These are phyloP conservation scores for Sebastes cheni DNA, from an alignment of 2,797 vertebrate species.

Conservation along the genomic window DNA sequence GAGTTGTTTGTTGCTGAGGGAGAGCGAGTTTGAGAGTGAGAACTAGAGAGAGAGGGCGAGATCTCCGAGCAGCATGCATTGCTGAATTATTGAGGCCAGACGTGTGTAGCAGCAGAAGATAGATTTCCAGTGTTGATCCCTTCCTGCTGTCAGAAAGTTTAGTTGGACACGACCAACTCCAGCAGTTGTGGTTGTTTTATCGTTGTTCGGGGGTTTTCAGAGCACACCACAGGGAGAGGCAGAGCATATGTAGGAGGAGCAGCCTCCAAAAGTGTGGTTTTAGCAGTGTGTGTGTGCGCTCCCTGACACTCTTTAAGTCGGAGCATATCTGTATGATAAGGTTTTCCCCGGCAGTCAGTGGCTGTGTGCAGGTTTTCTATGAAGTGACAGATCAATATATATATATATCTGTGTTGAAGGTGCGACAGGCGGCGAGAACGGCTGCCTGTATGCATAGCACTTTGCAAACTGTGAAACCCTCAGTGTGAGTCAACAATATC, in stretches of 20 bases:
- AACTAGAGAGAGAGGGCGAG: constrained; percentile 29
- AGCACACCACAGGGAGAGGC: neutral
- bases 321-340: constrained; percentile 11
- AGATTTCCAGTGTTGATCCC: constrained; percentile 66
- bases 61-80: constrained; percentile 47
- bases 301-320: constrained; percentile 14
- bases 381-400: constrained; percentile 46
- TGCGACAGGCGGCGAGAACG: neutral
- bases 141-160: constrained; percentile 72
- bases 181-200: constrained; percentile 46
- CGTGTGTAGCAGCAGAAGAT: constrained; percentile 62
- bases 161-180: constrained; percentile 61
- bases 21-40: constrained; percentile 30
- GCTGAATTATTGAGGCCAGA: constrained; percentile 74
- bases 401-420: constrained; percentile 7
- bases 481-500: constrained; percentile 21
- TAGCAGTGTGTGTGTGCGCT: neutral
- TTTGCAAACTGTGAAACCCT: constrained; percentile 8
- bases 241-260: constrained; percentile 29
- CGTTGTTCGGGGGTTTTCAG: constrained; percentile 47
- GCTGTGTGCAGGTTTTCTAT: constrained; percentile 15
- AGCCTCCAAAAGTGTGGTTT: constrained; percentile 3
- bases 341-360: neutral
- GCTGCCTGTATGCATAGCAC: constrained; percentile 4
- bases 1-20: constrained; percentile 26